A percentile compares a stretch with the other conserved stretches of the same genome.
Evolutionary conservation across 2,113 vertebrate species (phyloP).

Genomic region (Otis tarda): DNA sequence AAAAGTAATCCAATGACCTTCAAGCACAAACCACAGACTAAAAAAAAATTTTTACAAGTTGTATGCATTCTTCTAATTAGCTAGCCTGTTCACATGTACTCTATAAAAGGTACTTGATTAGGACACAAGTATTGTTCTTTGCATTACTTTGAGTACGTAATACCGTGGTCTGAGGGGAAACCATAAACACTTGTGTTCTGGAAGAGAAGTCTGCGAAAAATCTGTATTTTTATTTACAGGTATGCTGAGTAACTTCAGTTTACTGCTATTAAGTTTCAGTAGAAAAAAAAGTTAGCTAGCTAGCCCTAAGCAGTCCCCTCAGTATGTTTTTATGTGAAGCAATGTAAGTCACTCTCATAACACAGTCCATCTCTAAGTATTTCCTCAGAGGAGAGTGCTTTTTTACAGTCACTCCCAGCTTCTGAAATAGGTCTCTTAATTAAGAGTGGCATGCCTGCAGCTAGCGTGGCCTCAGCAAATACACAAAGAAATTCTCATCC

Average conservation of each 20-base stretch:
- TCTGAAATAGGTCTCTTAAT: background rate
- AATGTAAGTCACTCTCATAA: background rate
- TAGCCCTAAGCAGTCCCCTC: background rate
- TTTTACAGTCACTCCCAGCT: background rate
- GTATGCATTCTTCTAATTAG: background rate
- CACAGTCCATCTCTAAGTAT: background rate
- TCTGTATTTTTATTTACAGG: background rate
- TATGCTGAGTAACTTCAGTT: background rate
- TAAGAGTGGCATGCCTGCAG: background rate
- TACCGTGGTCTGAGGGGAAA: background rate
- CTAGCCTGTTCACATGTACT: background rate
- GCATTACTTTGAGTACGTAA: background rate
- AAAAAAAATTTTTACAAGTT: background rate
- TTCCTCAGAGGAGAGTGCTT: background rate
- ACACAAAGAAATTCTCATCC: background rate
- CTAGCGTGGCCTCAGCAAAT: background rate
- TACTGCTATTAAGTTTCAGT: background rate
- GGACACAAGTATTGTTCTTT: background rate
- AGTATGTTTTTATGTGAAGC: background rate
- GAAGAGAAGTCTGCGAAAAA: background rate
- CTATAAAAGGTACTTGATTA: background rate
- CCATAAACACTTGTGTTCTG: background rate
- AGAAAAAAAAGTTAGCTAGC: background rate
- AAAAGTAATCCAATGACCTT: background rate
- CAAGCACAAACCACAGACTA: background rate